Conservation (phyloP, 1,140 invertebrate genomes). For the Euura lappo region DNA sequence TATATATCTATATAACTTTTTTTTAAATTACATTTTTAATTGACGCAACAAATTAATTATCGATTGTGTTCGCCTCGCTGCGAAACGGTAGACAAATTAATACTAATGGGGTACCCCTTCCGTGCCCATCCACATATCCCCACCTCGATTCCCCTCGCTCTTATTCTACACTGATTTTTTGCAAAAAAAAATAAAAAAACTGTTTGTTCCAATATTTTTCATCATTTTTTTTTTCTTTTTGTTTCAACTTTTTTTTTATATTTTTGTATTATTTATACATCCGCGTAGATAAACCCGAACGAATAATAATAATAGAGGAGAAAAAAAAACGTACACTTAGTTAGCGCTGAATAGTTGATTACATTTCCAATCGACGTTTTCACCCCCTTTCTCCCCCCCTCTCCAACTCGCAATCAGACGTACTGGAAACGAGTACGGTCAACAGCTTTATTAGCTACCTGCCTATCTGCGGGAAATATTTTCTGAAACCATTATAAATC, state of each 20-base stretch:
- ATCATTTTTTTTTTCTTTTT: slow-evolving; percentile 20
- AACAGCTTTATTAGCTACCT: slow-evolving; percentile 1
- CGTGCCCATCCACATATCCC: not conserved
- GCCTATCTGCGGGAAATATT: too few species aligned
- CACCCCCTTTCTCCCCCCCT: slow-evolving; percentile 15
- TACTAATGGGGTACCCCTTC: not conserved
- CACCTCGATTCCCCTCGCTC: slow-evolving; percentile 25
- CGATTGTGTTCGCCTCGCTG: slow-evolving; percentile 33
- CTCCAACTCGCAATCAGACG: slow-evolving; percentile 36
- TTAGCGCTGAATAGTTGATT: slow-evolving; percentile 49
- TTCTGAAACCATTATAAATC: too few species aligned
- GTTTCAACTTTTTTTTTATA: slow-evolving; percentile 35
- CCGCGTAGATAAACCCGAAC: too few species aligned
- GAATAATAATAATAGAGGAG: slow-evolving; percentile 12
- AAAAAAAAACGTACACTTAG: slow-evolving; percentile 48
- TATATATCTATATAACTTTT: slow-evolving; percentile 24
- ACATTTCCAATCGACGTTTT: slow-evolving; percentile 45
- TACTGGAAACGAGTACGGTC: slow-evolving; percentile 21
- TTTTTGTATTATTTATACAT: slow-evolving; percentile 17
- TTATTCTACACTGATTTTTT: slow-evolving; percentile 12
- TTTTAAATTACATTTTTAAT: slow-evolving; percentile 58
- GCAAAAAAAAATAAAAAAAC: slow-evolving; percentile 11
- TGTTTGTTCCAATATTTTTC: not conserved
- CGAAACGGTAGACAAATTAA: not conserved
- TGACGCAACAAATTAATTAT: slow-evolving; percentile 53